Conservation (phyloP, 2,888 invertebrate genomes). For the Lasioglossum pauxillum region DNA sequence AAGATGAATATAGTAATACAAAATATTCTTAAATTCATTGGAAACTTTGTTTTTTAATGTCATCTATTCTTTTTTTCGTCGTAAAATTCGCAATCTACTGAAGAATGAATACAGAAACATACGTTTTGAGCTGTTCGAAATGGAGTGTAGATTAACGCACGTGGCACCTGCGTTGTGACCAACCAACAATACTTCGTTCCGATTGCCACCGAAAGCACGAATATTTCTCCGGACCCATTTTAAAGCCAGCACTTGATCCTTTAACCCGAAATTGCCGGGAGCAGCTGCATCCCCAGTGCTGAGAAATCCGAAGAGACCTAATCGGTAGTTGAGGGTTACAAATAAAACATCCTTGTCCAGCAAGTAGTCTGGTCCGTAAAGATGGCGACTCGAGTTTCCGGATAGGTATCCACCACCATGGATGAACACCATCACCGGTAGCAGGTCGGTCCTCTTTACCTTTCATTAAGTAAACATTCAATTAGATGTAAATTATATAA, state of each 20-base stretch:
- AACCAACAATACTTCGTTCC: background rate
- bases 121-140: background rate
- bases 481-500: no score
- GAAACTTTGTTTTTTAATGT: background rate
- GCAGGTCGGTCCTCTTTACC: background rate
- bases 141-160: background rate
- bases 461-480: background rate
- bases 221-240: constrained; percentile 67
- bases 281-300: constrained; percentile 73
- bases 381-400: constrained; percentile 43
- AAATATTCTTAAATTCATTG: background rate
- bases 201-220: background rate
- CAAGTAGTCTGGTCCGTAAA: constrained; percentile 61
- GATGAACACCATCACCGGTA: constrained; percentile 63
- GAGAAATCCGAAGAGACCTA: constrained; percentile 70
- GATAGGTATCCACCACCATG: constrained; percentile 65
- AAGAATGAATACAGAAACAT: background rate
- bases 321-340: constrained; percentile 69
- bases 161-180: background rate
- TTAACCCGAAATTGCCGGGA: constrained; percentile 76
- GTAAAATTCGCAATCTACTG: background rate
- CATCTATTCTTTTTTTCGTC: no score
- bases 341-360: constrained; percentile 67
- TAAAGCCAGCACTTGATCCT: constrained; percentile 74
- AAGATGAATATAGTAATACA: background rate